A percentile compares a stretch with the other conserved stretches of the same genome.
Evolutionary conservation across 2,888 invertebrate species (phyloP).

Genomic region (Eristalis tenax): DNA sequence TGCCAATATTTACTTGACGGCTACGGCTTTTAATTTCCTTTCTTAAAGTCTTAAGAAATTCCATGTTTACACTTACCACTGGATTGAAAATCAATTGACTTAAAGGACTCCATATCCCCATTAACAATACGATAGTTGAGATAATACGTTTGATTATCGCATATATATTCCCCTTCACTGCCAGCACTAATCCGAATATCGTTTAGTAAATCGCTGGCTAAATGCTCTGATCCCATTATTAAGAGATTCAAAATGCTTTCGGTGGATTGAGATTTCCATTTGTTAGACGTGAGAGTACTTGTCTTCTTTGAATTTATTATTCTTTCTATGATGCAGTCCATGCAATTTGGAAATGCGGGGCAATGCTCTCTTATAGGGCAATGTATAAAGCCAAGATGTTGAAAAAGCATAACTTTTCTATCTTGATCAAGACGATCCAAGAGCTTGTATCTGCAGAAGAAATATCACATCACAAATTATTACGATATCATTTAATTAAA

Average conservation of each 20-base stretch:
- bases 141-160: constrained; percentile 90
- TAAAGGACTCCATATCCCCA: constrained; percentile 93
- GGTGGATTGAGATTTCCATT: constrained; percentile 76
- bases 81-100: constrained; percentile 92
- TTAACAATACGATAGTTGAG: constrained; percentile 93
- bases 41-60: not conserved
- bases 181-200: constrained; percentile 93
- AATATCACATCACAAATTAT: constrained; percentile 3
- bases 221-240: constrained; percentile 92
- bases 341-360: constrained; percentile 92
- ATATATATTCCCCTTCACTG: constrained; percentile 90
- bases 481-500: constrained; percentile 13
- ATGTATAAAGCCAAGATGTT: constrained; percentile 97
- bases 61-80: constrained; percentile 85
- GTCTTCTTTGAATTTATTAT: constrained; percentile 86
- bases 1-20: not conserved
- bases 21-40: not conserved
- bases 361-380: constrained; percentile 97
- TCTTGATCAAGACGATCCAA: constrained; percentile 97
- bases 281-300: constrained; percentile 80
- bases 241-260: constrained; percentile 88
- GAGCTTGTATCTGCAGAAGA: constrained; percentile 89
- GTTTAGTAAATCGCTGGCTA: constrained; percentile 93
- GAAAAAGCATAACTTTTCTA: constrained; percentile 95
- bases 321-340: constrained; percentile 89